Base-by-base conservation (phyloP, 2,797 vertebrate species). In the Pachyuromys duprasi region DNA sequence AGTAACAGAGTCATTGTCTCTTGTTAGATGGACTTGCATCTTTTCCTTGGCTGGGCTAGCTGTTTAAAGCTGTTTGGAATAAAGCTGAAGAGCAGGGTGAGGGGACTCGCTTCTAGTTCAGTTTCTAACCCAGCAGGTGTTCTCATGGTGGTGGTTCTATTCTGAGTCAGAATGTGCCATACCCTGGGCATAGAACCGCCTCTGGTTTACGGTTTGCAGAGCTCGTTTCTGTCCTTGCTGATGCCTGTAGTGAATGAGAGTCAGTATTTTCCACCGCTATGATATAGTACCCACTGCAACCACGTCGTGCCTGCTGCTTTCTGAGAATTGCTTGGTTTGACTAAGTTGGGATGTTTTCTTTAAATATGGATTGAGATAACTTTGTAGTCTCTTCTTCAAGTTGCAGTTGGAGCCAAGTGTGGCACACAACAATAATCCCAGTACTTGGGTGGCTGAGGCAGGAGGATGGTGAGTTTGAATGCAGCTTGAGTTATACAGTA, bases 21-120 rank as follows among this genome's bases (percentile, higher is more conserved):
- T 49, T 12, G 0, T 60, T 62, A 60, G 13, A 22, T 33, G 8
- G 39, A 2, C 12, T 0, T n/a, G 1, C 13, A 9, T 5, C 33
- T 65, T 67, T 57, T 28, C 31, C 11, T 86, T 20, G 39, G n/a
- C 31, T 75, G 0, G 74, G 72, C 55, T 74, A 62, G 33, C 13
- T 62, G 0, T 65, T 33, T 69, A 65, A 67, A 81, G 39, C 49
- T 82, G 4, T 63, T 42, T 11, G 14, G 57, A 60, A 3, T 55
- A 84, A 80, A 82, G 49, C 74, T 72, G 4, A 36, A 84, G 45
- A 33, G 7, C 20, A 1, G 15, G 15, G 24, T 45, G 3, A 3
- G n/a, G 8, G 0, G 9, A 2, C 39, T 87, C 33, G 18, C 13
- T 81, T 90, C 24, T 7, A 42, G 22, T 55, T 95, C 67, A 81